Evolutionary conservation across 2,113 vertebrate genomes (phyloP).

Genomic region (Crotalus tigris): DNA sequence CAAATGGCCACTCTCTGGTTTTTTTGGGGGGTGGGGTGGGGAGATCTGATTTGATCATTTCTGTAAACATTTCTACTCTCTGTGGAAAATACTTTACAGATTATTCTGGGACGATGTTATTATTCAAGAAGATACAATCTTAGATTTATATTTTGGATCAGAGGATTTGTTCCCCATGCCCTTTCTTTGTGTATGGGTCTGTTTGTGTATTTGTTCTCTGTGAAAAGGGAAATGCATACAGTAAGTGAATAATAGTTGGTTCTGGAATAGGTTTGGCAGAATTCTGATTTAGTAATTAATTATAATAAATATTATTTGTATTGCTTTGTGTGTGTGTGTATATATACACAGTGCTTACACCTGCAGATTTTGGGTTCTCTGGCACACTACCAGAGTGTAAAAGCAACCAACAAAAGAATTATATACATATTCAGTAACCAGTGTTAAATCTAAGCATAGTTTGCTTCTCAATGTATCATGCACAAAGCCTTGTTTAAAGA

Average conservation of each 20-base stretch:
- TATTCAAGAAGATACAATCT: neutral
- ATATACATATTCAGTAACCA: neutral
- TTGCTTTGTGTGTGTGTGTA: neutral
- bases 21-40: neutral
- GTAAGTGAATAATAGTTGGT: neutral
- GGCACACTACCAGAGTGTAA: neutral
- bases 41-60: neutral
- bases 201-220: neutral
- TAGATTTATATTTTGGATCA: neutral
- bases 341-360: neutral
- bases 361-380: neutral
- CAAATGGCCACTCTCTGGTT: neutral
- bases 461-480: neutral
- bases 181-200: neutral
- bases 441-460: neutral
- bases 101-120: neutral
- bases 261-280: neutral
- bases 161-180: neutral
- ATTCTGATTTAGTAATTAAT: neutral
- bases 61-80: neutral
- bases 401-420: neutral
- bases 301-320: neutral
- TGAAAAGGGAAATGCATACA: neutral
- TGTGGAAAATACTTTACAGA: neutral
- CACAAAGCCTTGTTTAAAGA: neutral